A percentile compares a stretch with the other conserved stretches of the same genome.
Conservation (phyloP, 2,888 invertebrate genomes). For the Brachyopa scutellaris region DNA sequence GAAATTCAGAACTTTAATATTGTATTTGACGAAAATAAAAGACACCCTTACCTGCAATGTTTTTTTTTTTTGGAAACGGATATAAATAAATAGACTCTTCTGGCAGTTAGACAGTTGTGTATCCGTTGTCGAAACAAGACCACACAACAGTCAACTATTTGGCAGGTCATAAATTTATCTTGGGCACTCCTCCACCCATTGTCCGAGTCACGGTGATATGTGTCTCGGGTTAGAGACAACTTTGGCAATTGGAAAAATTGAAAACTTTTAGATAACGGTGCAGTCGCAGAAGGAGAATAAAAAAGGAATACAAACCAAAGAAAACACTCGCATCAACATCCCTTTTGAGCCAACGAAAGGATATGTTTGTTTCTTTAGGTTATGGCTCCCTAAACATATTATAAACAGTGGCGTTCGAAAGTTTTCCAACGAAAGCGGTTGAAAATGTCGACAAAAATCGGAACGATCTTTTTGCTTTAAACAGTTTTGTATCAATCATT, state of each 20-base stretch:
- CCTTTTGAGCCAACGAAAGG: slow-evolving; percentile 15
- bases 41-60: no score
- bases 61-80: no score
- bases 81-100: not conserved
- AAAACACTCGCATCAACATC: slow-evolving; percentile 15
- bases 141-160: slow-evolving; percentile 62
- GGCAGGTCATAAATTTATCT: slow-evolving; percentile 69
- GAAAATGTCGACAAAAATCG: no score
- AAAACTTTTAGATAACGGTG: slow-evolving; percentile 39
- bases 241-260: slow-evolving; percentile 39
- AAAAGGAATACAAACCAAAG: slow-evolving; percentile 11
- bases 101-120: slow-evolving; percentile 51
- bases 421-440: no score
- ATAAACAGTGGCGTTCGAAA: slow-evolving; percentile 38
- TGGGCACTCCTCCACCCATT: slow-evolving; percentile 33
- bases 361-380: slow-evolving; percentile 15
- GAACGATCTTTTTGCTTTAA: no score
- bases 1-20: slow-evolving; percentile 23
- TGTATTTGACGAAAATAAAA: slow-evolving; percentile 1
- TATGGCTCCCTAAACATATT: slow-evolving; percentile 17
- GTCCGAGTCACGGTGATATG: slow-evolving; percentile 22
- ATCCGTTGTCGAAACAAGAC: slow-evolving; percentile 41
- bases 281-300: slow-evolving; percentile 7
- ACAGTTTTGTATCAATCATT: no score
- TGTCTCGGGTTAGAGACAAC: slow-evolving; percentile 25